Evolutionary conservation across 2,888 invertebrate species (phyloP).

Genomic region (Nipponacmea schrenckii): DNA sequence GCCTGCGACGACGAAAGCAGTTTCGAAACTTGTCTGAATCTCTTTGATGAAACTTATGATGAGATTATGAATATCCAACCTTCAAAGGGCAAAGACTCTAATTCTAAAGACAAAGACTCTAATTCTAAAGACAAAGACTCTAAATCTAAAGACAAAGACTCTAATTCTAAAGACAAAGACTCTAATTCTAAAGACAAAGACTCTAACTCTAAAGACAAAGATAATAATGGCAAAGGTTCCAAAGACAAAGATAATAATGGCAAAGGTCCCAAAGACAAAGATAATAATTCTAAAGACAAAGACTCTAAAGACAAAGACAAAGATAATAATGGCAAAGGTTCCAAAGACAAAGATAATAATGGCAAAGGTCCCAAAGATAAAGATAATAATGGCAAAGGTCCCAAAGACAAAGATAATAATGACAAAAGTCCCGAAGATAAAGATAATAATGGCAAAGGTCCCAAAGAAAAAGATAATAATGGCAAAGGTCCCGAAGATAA

Average conservation of each 20-base stretch:
- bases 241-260: not conserved
- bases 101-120: too few species aligned
- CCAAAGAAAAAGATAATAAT: not conserved
- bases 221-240: not conserved
- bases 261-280: not conserved
- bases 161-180: not conserved
- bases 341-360: too few species aligned
- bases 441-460: not conserved
- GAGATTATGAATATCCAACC: too few species aligned
- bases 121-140: not conserved
- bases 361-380: too few species aligned
- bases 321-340: too few species aligned
- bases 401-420: not conserved
- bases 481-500: not conserved
- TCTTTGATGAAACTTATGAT: not conserved
- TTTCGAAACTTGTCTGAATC: not conserved
- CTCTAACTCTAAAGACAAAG: not conserved
- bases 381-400: not conserved
- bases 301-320: not conserved
- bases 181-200: not conserved
- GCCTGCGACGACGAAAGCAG: not conserved
- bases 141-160: constrained; percentile 5
- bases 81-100: too few species aligned
- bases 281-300: not conserved
- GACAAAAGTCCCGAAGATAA: not conserved